Base-by-base conservation (phyloP, 2,797 vertebrate species). In the Eurystomus glaucurus region DNA sequence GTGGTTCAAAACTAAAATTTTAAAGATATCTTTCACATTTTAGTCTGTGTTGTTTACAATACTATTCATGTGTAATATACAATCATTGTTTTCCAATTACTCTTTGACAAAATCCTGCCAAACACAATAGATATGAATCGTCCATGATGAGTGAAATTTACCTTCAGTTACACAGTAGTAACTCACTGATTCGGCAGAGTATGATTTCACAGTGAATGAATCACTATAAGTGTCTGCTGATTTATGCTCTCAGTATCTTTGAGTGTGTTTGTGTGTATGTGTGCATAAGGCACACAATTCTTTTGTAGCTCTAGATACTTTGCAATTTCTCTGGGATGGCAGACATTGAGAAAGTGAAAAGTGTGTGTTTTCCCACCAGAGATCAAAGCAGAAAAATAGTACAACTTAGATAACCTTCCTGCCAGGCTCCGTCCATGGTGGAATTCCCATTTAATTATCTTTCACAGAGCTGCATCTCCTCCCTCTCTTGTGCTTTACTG, bases 331-430 rank as follows among this genome's bases (percentile, higher is more conserved):
- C 41, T 62, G 74, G 45, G 66, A 80, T 62, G 26, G 25, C 46
- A 91, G 55, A 31, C 2, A 4, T 6, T 77, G 64, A 77, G 70
- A 83, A 92, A 92, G 62, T 68, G 75, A 89, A 96, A 91, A 75
- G 31, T 87, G 14, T 10, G 3, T 62, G 37, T 95, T 95, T 97
- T 93, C 70, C 51, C 84, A 89, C 65, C n/a, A 81, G 61, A 54
- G 39, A 95, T 92, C 85, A 95, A 94, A 95, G 79, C 28, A 86
- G 79, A 91, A 90, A 91, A 90, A 37, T 16, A 86, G 50, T 46
- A 58, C 35, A 72, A 35, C 54, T 79, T 69, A 72, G 65, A 79
- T 94, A 95, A 91, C 72, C 61, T 93, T 91, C 87, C 81, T 84
- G n/a, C 54, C 78, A 78, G 50, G 17, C 37, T 91, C 25, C 43